Percentiles rank a stretch among this genome's conserved stretches.
Conservation (phyloP, 2,797 vertebrate species). For the Notolabrus celidotus region DNA sequence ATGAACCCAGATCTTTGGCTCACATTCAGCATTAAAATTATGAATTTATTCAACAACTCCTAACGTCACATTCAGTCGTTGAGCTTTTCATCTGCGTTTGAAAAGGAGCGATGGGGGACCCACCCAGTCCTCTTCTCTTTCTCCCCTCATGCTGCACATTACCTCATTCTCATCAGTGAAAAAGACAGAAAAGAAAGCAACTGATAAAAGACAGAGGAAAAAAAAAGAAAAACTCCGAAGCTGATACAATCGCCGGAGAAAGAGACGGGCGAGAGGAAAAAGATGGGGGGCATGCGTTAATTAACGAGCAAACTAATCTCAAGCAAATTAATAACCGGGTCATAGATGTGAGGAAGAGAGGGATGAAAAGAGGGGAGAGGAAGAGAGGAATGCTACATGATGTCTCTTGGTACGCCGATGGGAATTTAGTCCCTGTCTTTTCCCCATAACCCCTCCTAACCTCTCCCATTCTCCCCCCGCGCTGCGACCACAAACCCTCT, state of each 20-base stretch:
- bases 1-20: conserved; percentile 29
- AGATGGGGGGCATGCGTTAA: conserved; percentile 64
- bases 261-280: conserved; percentile 38
- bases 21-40: conserved; percentile 14
- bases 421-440: conserved; percentile 82
- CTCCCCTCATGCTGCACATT: conserved; percentile 43
- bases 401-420: conserved; percentile 75
- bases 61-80: conserved; percentile 31
- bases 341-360: conserved; percentile 52
- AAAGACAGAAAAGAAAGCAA: conserved; percentile 51
- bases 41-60: conserved; percentile 36
- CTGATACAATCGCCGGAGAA: conserved; percentile 65
- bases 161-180: conserved; percentile 66
- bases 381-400: conserved; percentile 73
- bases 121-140: conserved; percentile 19
- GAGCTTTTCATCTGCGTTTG: conserved; percentile 50
- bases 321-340: conserved; percentile 78
- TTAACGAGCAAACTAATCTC: conserved; percentile 79
- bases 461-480: conserved; percentile 74
- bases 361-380: conserved; percentile 51
- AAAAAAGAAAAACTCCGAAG: conserved; percentile 42
- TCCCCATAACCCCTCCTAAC: conserved; percentile 86
- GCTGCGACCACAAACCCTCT: conserved; percentile 81
- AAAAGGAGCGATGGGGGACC: conserved; percentile 25
- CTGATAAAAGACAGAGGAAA: conserved; percentile 54